phyloP scores from a whole-genome alignment of 2,797 vertebrate species.

The Phalanger gymnotis region DNA sequence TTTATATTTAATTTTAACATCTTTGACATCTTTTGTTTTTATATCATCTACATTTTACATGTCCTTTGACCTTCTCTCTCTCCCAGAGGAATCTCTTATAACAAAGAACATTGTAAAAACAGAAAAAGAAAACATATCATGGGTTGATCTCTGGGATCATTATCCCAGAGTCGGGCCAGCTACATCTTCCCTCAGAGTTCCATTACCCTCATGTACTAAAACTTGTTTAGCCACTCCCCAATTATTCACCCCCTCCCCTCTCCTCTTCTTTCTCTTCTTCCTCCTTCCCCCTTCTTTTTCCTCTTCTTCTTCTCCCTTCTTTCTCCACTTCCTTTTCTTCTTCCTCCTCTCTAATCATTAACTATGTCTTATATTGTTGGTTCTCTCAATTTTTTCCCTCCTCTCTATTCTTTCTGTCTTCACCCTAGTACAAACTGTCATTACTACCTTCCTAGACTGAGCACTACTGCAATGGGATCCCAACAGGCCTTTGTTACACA shows the following conservation, averaged over 20 bases:
- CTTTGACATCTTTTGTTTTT: background rate
- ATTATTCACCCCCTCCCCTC: no score
- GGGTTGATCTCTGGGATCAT: background rate
- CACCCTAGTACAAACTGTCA: background rate
- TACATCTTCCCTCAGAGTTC: background rate
- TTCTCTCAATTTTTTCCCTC: background rate
- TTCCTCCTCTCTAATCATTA: background rate
- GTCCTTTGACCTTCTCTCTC: background rate
- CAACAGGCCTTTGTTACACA: background rate
- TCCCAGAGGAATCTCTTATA: background rate
- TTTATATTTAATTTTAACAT: background rate
- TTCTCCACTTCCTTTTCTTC: rapidly evolving
- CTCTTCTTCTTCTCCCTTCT: conserved; percentile 20
- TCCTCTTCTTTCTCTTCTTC: background rate
- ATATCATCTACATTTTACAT: background rate
- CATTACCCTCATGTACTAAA: background rate
- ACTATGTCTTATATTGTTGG: background rate
- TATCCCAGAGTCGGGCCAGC: background rate
- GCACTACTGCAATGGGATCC: background rate
- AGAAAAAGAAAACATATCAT: background rate
- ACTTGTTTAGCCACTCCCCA: background rate
- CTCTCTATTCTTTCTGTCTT: background rate
- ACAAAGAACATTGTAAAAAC: background rate
- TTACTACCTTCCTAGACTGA: background rate
- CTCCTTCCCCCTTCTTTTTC: background rate